Conservation (phyloP, 2,797 vertebrate genomes). For the Rallus crepitans region DNA sequence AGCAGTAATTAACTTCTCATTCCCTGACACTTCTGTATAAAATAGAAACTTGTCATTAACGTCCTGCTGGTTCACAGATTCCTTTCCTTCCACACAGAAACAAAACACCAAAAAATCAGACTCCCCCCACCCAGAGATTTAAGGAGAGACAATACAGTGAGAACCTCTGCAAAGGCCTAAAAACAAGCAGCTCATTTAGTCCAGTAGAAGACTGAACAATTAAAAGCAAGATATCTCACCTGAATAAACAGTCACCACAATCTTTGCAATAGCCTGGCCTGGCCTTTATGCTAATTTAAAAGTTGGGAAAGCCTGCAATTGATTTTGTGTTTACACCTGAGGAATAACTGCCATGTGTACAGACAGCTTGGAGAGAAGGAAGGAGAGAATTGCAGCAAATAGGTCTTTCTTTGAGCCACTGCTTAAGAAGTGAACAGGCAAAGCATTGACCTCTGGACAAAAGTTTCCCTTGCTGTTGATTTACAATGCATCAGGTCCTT, state of each 20-base stretch:
- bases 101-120: too few species aligned
- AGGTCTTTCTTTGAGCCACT: not conserved
- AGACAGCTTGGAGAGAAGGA: not conserved
- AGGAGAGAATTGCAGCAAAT: not conserved
- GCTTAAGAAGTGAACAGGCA: not conserved
- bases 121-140: not conserved
- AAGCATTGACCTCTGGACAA: not conserved
- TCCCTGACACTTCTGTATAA: not conserved
- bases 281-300: not conserved
- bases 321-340: not conserved
- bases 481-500: not conserved
- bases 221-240: not conserved
- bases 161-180: not conserved
- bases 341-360: accelerated
- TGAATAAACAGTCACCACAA: not conserved
- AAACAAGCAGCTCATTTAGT: accelerated
- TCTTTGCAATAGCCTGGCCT: not conserved
- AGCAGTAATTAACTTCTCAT: not conserved
- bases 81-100: not conserved
- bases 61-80: not conserved
- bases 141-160: not conserved
- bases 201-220: not conserved
- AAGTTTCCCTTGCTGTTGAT: not conserved
- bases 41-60: not conserved
- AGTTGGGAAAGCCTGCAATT: not conserved